These are phyloP conservation scores for Piaya cayana DNA, from an alignment of 2,113 vertebrate species.

Conservation along the genomic window DNA sequence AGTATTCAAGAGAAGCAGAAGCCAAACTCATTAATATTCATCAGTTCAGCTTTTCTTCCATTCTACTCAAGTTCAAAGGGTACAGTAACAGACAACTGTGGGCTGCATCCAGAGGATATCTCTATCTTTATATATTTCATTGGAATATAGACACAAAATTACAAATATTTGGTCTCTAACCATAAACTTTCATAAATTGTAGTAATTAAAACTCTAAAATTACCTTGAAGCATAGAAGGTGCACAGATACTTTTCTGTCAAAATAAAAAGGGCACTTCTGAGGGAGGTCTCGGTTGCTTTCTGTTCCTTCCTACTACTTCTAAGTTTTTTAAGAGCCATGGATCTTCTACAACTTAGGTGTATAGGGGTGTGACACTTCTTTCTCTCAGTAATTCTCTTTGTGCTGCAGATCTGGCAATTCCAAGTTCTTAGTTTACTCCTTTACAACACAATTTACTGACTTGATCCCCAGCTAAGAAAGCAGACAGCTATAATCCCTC, in stretches of 20 bases:
- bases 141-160: neutral
- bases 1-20: neutral
- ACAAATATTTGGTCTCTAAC: neutral
- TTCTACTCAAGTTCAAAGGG: neutral
- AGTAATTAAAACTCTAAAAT: neutral
- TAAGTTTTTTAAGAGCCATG: rapidly evolving
- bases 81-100: neutral
- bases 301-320: neutral
- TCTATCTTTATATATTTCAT: neutral
- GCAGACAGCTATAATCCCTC: neutral
- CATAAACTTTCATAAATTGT: neutral
- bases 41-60: neutral
- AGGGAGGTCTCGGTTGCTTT: neutral
- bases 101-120: neutral
- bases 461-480: neutral
- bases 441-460: neutral
- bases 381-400: neutral
- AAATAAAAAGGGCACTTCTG: neutral
- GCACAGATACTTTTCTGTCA: neutral
- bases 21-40: neutral
- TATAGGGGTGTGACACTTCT: neutral
- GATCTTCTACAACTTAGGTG: neutral
- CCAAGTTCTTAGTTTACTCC: neutral
- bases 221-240: neutral
- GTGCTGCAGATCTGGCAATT: neutral